Evolutionary conservation across 2,113 vertebrate genomes (phyloP).

Genomic region (Lates calcarifer): DNA sequence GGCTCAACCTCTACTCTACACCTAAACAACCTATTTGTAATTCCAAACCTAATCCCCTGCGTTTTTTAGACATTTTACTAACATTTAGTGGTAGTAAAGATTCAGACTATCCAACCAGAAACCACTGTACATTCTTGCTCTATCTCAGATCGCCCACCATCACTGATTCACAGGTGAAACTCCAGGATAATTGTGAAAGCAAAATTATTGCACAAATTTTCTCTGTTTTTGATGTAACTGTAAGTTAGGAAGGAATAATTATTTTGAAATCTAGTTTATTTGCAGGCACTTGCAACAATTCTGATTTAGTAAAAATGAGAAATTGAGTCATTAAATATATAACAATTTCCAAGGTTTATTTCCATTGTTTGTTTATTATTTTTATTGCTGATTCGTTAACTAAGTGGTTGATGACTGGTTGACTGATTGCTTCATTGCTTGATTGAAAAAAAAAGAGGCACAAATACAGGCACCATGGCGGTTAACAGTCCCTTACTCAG

Average conservation of each 20-base stretch:
- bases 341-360: too few relatives aligned
- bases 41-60: not conserved
- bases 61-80: not conserved
- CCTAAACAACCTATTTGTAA: not conserved
- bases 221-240: not conserved
- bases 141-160: not conserved
- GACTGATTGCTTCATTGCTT: not conserved
- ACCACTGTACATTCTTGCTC: not conserved
- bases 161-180: not conserved
- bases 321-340: not conserved
- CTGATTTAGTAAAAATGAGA: not conserved
- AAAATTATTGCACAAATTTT: not conserved
- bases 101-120: not conserved
- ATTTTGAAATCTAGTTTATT: slow-evolving; percentile 3
- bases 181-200: not conserved
- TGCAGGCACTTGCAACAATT: not conserved
- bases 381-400: too few relatives aligned
- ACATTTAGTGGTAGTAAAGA: not conserved
- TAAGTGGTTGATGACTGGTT: not conserved
- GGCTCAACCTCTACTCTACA: not conserved
- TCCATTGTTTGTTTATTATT: not conserved
- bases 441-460: not conserved
- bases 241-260: not conserved
- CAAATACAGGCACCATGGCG: not conserved
- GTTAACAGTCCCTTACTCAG: not conserved